Conservation (phyloP, 30 jellyfish, hydroid and myxozoan species). For the Hydra vulgaris region DNA sequence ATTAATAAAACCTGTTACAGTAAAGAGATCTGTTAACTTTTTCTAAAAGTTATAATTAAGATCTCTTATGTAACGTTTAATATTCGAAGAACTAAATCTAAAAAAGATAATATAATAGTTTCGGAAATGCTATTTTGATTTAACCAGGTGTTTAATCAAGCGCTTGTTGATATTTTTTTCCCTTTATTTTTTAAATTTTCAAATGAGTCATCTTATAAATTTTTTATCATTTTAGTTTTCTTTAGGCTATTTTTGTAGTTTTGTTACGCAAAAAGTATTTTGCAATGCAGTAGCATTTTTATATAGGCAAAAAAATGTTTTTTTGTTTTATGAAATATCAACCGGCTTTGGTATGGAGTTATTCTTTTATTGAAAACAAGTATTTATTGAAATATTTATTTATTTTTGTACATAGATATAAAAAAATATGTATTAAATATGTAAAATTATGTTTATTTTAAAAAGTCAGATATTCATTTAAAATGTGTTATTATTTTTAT, state of each 20-base stretch:
- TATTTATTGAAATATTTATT: neutral
- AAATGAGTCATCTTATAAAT: neutral
- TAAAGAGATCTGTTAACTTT: too few relatives aligned
- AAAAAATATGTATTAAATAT: neutral
- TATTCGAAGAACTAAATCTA: too few relatives aligned
- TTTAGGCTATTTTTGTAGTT: neutral
- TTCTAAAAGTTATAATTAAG: too few relatives aligned
- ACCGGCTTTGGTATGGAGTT: neutral
- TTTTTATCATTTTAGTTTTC: neutral
- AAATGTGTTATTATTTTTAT: too few relatives aligned
- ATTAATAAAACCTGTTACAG: neutral
- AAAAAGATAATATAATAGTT: too few relatives aligned
- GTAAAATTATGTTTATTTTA: neutral
- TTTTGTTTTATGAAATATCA: neutral
- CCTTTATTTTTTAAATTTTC: too few relatives aligned
- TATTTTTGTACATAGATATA: neutral
- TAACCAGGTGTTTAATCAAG: neutral
- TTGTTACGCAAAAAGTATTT: neutral
- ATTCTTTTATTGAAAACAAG: neutral
- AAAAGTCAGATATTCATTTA: neutral
- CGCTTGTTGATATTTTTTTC: neutral
- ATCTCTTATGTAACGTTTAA: too few relatives aligned
- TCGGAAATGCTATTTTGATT: neutral
- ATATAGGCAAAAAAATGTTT: neutral
- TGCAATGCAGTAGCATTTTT: neutral